Evolutionary conservation across 2,888 invertebrate species (phyloP).

Genomic region (Machimus atricapillus): DNA sequence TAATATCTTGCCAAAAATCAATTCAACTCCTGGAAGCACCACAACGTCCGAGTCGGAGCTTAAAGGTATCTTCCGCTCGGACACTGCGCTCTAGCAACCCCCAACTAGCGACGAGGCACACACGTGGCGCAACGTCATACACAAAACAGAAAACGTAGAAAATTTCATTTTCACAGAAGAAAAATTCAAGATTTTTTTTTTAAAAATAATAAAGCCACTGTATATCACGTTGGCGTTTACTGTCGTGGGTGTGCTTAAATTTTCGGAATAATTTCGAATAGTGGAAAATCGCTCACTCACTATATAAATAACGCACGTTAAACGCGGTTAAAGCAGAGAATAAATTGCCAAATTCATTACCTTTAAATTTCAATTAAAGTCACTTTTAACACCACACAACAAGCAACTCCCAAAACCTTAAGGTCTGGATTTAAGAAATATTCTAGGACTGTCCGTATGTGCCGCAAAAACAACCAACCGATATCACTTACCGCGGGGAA

Average conservation of each 20-base stretch:
- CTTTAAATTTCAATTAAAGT: background rate
- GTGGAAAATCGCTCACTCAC: background rate
- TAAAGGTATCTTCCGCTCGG: background rate
- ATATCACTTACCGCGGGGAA: background rate
- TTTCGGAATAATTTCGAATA: background rate
- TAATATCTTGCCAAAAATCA: constrained; percentile 8
- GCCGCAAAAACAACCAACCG: background rate
- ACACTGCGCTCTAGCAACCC: background rate
- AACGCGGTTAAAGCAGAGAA: background rate
- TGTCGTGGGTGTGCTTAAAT: background rate
- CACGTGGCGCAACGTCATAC: constrained; percentile 1
- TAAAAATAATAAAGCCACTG: background rate
- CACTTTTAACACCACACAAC: background rate
- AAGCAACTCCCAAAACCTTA: background rate
- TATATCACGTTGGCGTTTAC: background rate
- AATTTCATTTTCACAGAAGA: background rate
- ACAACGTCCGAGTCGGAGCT: background rate
- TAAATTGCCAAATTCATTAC: background rate
- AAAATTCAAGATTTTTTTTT: background rate
- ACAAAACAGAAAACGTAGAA: background rate
- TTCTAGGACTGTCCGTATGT: background rate
- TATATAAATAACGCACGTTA: background rate
- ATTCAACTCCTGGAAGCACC: background rate
- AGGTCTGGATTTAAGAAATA: background rate
- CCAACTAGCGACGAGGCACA: background rate